phyloP scores from a whole-genome alignment of 2,888 invertebrate species.

The Neoascia interrupta region DNA sequence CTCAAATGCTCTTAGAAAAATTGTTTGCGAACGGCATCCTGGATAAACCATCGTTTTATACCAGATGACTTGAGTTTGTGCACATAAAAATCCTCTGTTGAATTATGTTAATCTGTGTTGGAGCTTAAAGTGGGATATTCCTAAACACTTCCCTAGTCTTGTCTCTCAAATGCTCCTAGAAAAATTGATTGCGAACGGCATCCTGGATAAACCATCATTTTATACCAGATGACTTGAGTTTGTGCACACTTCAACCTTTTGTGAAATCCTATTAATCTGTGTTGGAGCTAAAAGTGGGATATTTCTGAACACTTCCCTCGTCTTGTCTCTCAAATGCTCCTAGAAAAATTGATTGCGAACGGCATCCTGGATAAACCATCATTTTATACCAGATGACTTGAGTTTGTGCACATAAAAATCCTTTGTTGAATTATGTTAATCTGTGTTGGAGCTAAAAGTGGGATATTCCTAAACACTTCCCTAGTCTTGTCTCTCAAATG shows the following conservation, averaged over 20 bases:
- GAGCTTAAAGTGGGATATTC: conserved; percentile 17
- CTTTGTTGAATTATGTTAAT: too few species aligned
- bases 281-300: not conserved
- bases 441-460: conserved; percentile 14
- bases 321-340: not conserved
- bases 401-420: conserved; percentile 27
- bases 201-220: conserved; percentile 4
- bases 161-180: conserved; percentile 1
- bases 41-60: conserved; percentile 15
- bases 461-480: not conserved
- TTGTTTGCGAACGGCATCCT: conserved; percentile 26
- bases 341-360: not conserved
- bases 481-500: conserved; percentile 14
- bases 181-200: not conserved
- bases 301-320: not conserved
- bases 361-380: conserved; percentile 1
- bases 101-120: not conserved
- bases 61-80: conserved; percentile 24
- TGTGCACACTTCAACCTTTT: too few species aligned
- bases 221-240: conserved; percentile 4
- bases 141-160: not conserved
- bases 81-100: conserved; percentile 1
- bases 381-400: conserved; percentile 67
- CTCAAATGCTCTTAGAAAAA: conserved; percentile 16
- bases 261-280: not conserved